Evolutionary conservation across 2,797 vertebrate species (phyloP).

Genomic region (Paramormyrops hopkinsi): DNA sequence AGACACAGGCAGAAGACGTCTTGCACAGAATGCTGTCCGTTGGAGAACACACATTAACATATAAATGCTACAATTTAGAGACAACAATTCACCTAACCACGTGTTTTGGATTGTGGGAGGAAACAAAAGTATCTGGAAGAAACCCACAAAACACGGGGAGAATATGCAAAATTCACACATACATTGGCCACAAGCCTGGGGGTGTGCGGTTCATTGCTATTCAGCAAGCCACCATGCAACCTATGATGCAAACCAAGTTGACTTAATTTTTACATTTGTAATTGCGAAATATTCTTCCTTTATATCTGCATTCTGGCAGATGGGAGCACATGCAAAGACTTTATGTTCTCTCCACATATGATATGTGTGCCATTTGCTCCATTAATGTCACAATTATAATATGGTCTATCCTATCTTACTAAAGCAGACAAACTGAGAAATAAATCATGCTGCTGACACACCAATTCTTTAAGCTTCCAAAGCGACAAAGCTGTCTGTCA

Average conservation of each 20-base stretch:
- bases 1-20: neutral
- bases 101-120: neutral
- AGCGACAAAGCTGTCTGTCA: conserved; percentile 8
- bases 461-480: neutral
- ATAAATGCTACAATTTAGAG: neutral
- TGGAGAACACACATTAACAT: neutral
- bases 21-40: neutral
- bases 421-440: neutral
- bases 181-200: neutral
- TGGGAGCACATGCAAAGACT: neutral
- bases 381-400: neutral
- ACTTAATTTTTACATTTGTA: neutral
- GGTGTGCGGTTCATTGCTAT: neutral
- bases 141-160: neutral
- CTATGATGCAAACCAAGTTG: neutral
- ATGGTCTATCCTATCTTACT: neutral
- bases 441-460: neutral
- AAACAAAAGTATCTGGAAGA: neutral
- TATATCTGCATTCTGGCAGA: neutral
- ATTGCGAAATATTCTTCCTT: neutral
- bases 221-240: neutral
- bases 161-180: neutral
- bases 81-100: neutral
- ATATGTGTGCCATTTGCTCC: neutral
- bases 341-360: neutral